Base-by-base conservation (phyloP, 2,888 invertebrate genomes). In the Orthonychiurus folsomi region DNA sequence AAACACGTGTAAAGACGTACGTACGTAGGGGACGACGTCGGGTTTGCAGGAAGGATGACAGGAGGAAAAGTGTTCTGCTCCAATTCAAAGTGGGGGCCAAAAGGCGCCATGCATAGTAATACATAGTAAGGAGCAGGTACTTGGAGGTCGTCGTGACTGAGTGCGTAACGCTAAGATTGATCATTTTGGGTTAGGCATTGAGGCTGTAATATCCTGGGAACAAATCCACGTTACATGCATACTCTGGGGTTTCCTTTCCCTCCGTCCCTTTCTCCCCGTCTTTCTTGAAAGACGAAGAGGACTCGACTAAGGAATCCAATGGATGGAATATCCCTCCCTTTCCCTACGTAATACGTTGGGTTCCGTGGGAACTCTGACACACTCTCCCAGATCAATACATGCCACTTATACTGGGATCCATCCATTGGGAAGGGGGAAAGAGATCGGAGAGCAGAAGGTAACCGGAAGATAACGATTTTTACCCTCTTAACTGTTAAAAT, bases 31-130 rank as follows among this genome's bases (percentile, higher is more conserved):
- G 37, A 37, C 37, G 37, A 37, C 9, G 15, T n/a, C n/a, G n/a
- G n/a, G n/a, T n/a, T n/a, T n/a, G 15, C 5, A 37, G 37, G 15
- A 15, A 15, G 37, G 37, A 37, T 37, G 37, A 37, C 37, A 37
- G 37, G 37, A 37, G 37, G 37, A 37, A 37, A 37, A 37, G 37
- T 37, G 37, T 37, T 37, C 37, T 37, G 37, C 37, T 37, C 37
- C 37, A 37, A 37, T 37, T 37, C 37, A 37, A 37, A 37, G n/a
- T 37, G 15, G 15, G 37, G 37, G 37, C 37, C 37, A 37, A n/a
- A n/a, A 37, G 37, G 37, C 5, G 37, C 9, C 37, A 37, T 5
- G 37, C 37, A n/a, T n/a, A n/a, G n/a, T n/a, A n/a, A n/a, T n/a
- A n/a, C n/a, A n/a, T n/a, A n/a, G n/a, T n/a, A n/a, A n/a, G n/a